Conservation (phyloP, 2,797 vertebrate genomes). For the Brachyalestes nurse region DNA sequence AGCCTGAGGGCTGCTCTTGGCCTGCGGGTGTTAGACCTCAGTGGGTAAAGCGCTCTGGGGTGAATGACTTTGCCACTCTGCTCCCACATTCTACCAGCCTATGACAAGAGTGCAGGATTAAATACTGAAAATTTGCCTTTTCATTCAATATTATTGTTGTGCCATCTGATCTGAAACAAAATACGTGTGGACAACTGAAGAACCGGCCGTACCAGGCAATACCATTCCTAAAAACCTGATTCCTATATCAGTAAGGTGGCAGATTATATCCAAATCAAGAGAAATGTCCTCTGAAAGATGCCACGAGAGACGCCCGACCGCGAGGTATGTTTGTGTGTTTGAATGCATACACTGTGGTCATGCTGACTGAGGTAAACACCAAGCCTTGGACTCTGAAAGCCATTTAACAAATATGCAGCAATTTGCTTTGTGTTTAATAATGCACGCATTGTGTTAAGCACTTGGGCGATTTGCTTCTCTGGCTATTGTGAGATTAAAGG, state of each 20-base stretch:
- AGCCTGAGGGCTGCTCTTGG: constrained; percentile 15
- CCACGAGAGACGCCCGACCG: background rate
- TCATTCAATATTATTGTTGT: background rate
- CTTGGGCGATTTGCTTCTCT: constrained; percentile 13
- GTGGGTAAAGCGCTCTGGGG: constrained; percentile 2
- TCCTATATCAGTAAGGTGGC: background rate
- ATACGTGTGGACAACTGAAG: background rate
- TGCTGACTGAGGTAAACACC: constrained; percentile 1
- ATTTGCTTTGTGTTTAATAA: constrained; percentile 24
- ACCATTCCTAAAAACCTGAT: background rate
- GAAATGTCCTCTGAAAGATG: background rate
- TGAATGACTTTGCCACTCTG: constrained; percentile 28
- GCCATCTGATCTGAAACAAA: background rate
- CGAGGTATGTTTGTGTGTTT: background rate
- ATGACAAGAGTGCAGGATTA: constrained; percentile 11
- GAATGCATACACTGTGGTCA: background rate
- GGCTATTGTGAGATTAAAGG: constrained; percentile 12
- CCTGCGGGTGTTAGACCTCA: constrained; percentile 32
- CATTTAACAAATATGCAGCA: constrained; percentile 36
- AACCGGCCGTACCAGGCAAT: background rate
- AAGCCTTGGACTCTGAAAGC: constrained; percentile 5
- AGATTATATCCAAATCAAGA: background rate
- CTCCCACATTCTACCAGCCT: constrained; percentile 41
- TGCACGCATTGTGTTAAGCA: constrained; percentile 22
- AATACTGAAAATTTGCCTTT: background rate